Evolutionary conservation across 2,888 invertebrate species (phyloP).

Genomic region (Amphipyra tragopoginis): DNA sequence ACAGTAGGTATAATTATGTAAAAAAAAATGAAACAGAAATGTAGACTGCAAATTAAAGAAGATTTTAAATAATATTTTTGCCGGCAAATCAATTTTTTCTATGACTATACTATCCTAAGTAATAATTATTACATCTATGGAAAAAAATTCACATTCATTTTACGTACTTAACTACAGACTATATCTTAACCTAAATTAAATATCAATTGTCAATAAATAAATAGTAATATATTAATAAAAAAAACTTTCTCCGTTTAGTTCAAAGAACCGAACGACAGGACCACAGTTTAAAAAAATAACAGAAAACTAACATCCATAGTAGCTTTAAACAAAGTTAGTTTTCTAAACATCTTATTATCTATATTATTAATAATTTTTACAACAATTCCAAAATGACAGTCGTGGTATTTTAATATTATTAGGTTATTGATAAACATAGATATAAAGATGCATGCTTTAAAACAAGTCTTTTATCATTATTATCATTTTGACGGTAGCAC

Average conservation of each 20-base stretch:
- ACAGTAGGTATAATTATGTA: constrained; percentile 49
- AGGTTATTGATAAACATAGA: constrained; percentile 14
- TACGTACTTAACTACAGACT: constrained; percentile 68
- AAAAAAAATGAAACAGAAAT: constrained; percentile 36
- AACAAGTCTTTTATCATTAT: constrained; percentile 9
- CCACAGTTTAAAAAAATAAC: constrained; percentile 40
- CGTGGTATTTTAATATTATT: constrained; percentile 13
- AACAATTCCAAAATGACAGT: constrained; percentile 25
- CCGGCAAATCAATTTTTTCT: constrained; percentile 61
- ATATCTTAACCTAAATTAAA: constrained; percentile 75
- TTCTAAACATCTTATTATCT: constrained; percentile 27
- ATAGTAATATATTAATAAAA: constrained; percentile 86
- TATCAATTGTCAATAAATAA: constrained; percentile 87
- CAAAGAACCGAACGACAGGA: constrained; percentile 56
- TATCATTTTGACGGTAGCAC: constrained; percentile 2
- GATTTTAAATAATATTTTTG: constrained; percentile 40
- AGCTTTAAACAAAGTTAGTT: constrained; percentile 38
- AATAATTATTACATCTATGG: constrained; percentile 79
- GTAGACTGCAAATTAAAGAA: constrained; percentile 31
- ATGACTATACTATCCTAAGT: constrained; percentile 62
- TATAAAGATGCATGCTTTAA: constrained; percentile 7
- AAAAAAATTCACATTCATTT: constrained; percentile 77
- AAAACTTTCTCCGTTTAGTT: constrained; percentile 65
- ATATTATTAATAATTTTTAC: constrained; percentile 44
- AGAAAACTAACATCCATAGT: constrained; percentile 27